These are phyloP conservation scores for Rhodinocichla rosea DNA, from an alignment of 2,113 vertebrate genomes.

Conservation along the genomic window DNA sequence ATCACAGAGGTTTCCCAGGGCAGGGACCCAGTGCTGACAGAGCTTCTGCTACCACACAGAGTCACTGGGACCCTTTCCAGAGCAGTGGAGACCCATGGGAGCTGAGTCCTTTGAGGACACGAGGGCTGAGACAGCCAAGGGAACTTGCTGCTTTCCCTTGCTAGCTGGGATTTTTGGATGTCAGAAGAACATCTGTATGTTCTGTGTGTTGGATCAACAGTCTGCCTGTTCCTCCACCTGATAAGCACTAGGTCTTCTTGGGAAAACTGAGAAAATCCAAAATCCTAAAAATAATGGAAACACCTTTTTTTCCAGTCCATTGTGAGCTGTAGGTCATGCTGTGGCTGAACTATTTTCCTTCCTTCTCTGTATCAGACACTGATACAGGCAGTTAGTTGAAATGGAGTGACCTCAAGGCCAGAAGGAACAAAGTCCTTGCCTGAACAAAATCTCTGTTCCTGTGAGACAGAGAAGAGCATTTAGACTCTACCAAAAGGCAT, in stretches of 20 bases:
- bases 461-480: neutral
- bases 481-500: neutral
- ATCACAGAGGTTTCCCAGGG: neutral
- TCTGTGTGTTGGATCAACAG: neutral
- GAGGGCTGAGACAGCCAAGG: neutral
- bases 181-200: neutral
- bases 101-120: neutral
- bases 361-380: neutral
- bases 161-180: neutral
- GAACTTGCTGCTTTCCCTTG: neutral
- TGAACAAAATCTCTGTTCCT: neutral
- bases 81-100: neutral
- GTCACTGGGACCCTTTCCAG: neutral
- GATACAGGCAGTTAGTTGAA: neutral
- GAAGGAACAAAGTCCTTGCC: neutral
- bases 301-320: neutral
- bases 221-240: neutral
- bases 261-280: neutral
- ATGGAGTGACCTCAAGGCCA: neutral
- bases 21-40: neutral
- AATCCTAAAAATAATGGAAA: neutral
- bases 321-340: neutral
- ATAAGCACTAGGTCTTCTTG: neutral
- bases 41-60: conserved; percentile 6
- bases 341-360: neutral